Percentiles rank a stretch among this genome's conserved stretches.
Conservation (phyloP, 2,888 invertebrate species). For the Archaeoteleia sp. region DNA sequence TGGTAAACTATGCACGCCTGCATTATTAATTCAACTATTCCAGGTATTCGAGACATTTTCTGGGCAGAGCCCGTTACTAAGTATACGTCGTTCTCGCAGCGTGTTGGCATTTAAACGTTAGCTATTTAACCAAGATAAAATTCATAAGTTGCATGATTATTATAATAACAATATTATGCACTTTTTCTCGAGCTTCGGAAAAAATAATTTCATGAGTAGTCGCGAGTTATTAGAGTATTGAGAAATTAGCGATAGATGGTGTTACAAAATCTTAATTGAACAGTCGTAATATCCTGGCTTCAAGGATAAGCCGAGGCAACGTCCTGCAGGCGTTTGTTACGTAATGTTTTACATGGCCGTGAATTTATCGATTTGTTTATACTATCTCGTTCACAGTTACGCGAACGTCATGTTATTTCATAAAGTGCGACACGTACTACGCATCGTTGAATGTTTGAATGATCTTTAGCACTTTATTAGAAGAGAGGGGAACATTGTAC, state of each 20-base stretch:
- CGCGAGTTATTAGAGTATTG: too few relatives aligned
- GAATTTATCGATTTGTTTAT: constrained; percentile 62
- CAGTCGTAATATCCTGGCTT: constrained; percentile 27
- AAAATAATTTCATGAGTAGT: not conserved
- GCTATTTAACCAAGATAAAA: not conserved
- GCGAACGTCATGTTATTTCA: constrained; percentile 13
- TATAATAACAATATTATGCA: too few relatives aligned
- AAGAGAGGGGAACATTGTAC: too few relatives aligned
- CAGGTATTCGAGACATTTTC: constrained; percentile 10
- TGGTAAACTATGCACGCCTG: not conserved
- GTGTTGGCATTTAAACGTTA: constrained; percentile 9
- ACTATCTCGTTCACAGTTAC: constrained; percentile 19
- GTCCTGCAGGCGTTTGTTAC: constrained; percentile 56
- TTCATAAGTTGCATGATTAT: too few relatives aligned
- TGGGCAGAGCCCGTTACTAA: constrained; percentile 5
- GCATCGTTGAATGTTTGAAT: too few relatives aligned
- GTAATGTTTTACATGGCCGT: constrained; percentile 58
- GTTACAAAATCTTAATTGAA: constrained; percentile 35
- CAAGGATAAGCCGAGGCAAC: constrained; percentile 59
- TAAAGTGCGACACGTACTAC: not conserved
- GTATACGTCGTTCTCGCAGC: not conserved
- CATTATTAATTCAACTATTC: not conserved
- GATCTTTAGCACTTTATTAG: too few relatives aligned
- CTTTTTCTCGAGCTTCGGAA: too few relatives aligned
- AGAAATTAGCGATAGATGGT: too few relatives aligned